A percentile compares a stretch with the other conserved stretches of the same genome.
phyloP scores from a whole-genome alignment of 2,113 vertebrate genomes.

The Hipposideros armiger region DNA sequence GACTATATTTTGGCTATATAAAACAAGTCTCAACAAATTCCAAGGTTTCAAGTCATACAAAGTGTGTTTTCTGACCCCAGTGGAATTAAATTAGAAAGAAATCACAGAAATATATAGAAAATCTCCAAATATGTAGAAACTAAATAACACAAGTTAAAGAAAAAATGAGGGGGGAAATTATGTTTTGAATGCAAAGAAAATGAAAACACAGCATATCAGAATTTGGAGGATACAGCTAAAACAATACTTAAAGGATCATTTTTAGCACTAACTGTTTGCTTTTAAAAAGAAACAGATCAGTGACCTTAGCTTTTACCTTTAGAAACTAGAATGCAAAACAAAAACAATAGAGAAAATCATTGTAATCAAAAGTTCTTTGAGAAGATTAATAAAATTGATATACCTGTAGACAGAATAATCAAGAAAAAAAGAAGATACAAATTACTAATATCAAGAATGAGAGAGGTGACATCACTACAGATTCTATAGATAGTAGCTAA shows the following conservation, averaged over 20 bases:
- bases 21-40: background rate
- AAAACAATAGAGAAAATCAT: background rate
- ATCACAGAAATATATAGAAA: background rate
- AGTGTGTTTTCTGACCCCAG: background rate
- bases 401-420: background rate
- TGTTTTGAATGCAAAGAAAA: background rate
- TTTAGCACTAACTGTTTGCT: background rate
- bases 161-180: background rate
- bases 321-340: background rate
- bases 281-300: background rate
- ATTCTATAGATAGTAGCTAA: background rate
- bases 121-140: background rate
- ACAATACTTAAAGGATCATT: background rate
- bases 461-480: background rate
- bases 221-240: background rate
- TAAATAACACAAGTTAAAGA: background rate
- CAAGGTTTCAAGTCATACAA: background rate
- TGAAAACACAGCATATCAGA: background rate
- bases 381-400: background rate
- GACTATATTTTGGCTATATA: background rate
- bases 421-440: background rate
- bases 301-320: background rate
- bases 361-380: background rate
- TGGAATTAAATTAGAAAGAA: background rate
- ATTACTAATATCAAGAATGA: background rate